Base-by-base conservation (phyloP, 35 echinoderm and acorn worm species). In the Lytechinus variegatus region DNA sequence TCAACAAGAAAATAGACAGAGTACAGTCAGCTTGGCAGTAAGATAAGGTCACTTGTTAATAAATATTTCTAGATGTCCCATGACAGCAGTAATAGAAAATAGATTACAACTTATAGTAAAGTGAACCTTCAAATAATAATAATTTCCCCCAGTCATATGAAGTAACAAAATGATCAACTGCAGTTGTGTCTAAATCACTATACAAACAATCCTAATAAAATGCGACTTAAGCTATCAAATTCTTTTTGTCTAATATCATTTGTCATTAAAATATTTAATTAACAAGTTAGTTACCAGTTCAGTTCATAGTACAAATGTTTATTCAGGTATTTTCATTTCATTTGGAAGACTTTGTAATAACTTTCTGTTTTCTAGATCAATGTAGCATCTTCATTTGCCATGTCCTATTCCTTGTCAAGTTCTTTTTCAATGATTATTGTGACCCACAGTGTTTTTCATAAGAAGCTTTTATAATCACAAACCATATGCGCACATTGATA, bases 1-100 rank as follows among this genome's bases (percentile, higher is more conserved):
- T 79, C 66, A 79, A 79, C 66, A 79, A 24, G n/a, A 79, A 71
- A 79, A 79, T 79, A 79, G 66, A 79, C 66, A 79, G 66, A 79
- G 66, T 24, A 24, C 66, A n/a, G 66, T 79, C 66, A 79, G 19
- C 21, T 79, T 24, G 0, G 66, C 66, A 79, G 66, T 19, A 19
- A 79, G 66, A 79, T 79, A 79, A 79, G 66, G 66, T 79, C 66
- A 79, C 66, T 79, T 4, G 16, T 79, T 79, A 79, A 79, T 79
- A 79, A 79, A 79, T 79, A 27, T 79, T 79, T 24, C 66, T 79
- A 79, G 66, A 79, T 79, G 66, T n/a, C 66, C 66, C 66, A 79
- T 5, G 66, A 79, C 66, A 79, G 66, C 66, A 79, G 66, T 79
- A 79, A 79, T 79, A 79, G 12, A 79, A 79, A 79, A 79, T 79